Evolutionary conservation across 2,797 vertebrate species (phyloP).

Genomic region (Danio tinwini): DNA sequence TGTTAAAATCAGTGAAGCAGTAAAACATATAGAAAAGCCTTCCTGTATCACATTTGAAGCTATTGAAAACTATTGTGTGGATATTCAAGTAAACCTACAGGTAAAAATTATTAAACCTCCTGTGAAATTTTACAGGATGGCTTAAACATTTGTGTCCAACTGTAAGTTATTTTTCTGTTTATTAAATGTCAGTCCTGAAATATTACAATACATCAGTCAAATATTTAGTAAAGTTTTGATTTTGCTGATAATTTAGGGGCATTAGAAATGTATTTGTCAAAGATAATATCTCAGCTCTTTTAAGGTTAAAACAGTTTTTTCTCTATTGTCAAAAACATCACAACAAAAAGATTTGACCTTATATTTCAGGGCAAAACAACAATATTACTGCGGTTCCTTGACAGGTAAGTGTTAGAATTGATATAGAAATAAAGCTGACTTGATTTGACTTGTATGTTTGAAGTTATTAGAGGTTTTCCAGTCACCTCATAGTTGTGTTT

Average conservation of each 20-base stretch:
- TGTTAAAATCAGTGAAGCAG: no score
- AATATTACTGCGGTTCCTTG: constrained; percentile 90
- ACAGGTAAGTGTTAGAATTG: constrained; percentile 82
- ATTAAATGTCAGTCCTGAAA: no score
- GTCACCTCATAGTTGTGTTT: not conserved
- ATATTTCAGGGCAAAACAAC: constrained; percentile 90
- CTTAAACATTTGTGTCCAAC: no score
- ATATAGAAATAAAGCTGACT: not conserved
- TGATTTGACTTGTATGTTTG: not conserved
- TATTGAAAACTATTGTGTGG: no score
- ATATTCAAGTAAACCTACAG: no score
- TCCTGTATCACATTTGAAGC: no score
- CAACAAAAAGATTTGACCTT: not conserved
- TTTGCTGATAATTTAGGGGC: not conserved
- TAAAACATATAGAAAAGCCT: no score
- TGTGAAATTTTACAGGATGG: no score
- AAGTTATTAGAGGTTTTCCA: not conserved
- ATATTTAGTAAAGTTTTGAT: not conserved
- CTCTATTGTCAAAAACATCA: not conserved
- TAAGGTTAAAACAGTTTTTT: not conserved
- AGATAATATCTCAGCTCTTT: not conserved
- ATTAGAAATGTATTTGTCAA: not conserved
- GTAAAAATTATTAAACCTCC: no score
- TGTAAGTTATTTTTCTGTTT: no score
- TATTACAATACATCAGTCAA: no score